A percentile compares a stretch with the other conserved stretches of the same genome.
phyloP scores from a whole-genome alignment of 2,797 vertebrate species.

The Amblyraja radiata region DNA sequence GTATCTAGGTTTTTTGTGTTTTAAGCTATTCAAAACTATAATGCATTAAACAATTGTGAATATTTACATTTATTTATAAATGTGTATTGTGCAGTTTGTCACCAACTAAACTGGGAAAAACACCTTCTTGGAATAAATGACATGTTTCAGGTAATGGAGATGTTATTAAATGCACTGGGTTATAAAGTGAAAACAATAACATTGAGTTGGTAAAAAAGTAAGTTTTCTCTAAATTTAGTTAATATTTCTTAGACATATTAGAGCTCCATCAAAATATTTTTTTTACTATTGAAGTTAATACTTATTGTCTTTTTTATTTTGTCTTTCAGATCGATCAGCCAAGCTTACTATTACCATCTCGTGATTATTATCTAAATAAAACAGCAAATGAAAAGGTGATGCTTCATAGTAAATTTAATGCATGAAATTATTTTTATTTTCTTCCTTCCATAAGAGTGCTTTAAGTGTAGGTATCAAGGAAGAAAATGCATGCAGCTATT shows the following conservation, averaged over 20 bases:
- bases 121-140: not conserved
- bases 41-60: not conserved
- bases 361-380: conserved; percentile 95
- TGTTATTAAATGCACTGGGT: not conserved
- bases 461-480: not conserved
- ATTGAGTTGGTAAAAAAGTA: not conserved
- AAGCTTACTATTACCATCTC: conserved; percentile 86
- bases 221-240: not conserved
- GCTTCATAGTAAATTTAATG: not conserved
- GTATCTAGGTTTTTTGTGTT: conserved; percentile 50
- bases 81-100: not conserved
- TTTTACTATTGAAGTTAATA: not conserved
- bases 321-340: conserved; percentile 84
- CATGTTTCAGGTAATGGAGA: not conserved
- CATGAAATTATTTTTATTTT: not conserved
- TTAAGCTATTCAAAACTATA: not conserved
- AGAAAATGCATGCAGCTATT: not conserved
- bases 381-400: conserved; percentile 89
- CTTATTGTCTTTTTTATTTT: conserved; percentile 14
- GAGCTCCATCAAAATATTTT: not conserved
- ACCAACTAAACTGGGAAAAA: not conserved
- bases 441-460: not conserved
- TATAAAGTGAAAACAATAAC: not conserved
- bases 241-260: not conserved
- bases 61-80: not conserved